Conservation (phyloP, 2,888 invertebrate species). For the Clivina fossor region DNA sequence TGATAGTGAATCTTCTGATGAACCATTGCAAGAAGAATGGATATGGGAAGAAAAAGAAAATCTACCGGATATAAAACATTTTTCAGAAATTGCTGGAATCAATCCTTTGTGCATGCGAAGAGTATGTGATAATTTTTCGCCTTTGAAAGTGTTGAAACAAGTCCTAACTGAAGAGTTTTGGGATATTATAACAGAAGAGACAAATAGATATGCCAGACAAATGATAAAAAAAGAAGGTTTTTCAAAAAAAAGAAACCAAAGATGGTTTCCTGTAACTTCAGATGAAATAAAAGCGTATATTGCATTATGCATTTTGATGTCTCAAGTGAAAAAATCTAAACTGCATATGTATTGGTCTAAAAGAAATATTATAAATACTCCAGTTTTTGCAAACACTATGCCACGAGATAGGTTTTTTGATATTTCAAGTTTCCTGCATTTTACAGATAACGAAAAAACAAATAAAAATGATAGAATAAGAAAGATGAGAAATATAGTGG, state of each 20-base stretch:
- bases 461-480: slow-evolving; percentile 24
- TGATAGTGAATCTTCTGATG: too few species aligned
- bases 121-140: not conserved
- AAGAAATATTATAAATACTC: slow-evolving; percentile 38
- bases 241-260: slow-evolving; percentile 14
- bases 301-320: slow-evolving; percentile 41
- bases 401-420: slow-evolving; percentile 17
- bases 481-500: slow-evolving; percentile 33
- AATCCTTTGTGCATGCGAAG: not conserved
- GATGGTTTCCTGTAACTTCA: slow-evolving; percentile 33
- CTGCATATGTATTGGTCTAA: slow-evolving; percentile 39
- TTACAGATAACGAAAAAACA: slow-evolving; percentile 36
- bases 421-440: slow-evolving; percentile 38
- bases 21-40: too few species aligned
- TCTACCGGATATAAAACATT: not conserved
- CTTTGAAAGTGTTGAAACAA: not conserved
- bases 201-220: not conserved
- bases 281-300: slow-evolving; percentile 39
- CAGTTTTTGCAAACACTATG: slow-evolving; percentile 37
- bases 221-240: not conserved
- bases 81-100: not conserved
- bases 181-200: not conserved
- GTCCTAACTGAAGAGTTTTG: not conserved
- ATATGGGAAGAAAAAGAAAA: not conserved
- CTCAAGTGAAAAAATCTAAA: slow-evolving; percentile 39